Percentiles rank a stretch among this genome's conserved stretches.
Conservation (phyloP, 2,888 invertebrate genomes). For the Agrenia bidenticulata region DNA sequence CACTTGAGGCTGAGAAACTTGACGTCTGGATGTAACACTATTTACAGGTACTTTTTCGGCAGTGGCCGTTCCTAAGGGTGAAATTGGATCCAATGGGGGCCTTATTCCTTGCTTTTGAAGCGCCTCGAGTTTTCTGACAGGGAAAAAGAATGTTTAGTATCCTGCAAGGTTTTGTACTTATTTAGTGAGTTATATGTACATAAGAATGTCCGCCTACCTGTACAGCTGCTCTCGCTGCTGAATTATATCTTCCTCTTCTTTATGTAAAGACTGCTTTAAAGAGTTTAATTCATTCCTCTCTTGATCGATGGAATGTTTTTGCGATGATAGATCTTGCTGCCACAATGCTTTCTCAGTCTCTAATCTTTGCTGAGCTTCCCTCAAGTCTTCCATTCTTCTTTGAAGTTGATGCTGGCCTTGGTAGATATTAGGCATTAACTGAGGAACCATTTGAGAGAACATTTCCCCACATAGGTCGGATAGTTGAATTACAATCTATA, state of each 20-base stretch:
- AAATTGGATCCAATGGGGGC: constrained; percentile 48
- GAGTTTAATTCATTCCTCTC: constrained; percentile 42
- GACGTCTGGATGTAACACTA: constrained; percentile 56
- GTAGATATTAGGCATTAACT: constrained; percentile 47
- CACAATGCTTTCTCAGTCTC: constrained; percentile 52
- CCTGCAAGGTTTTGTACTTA: background rate
- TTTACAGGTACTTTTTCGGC: constrained; percentile 36
- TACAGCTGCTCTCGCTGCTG: constrained; percentile 90
- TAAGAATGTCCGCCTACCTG: constrained; percentile 56
- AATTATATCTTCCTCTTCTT: constrained; percentile 80
- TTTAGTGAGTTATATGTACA: background rate
- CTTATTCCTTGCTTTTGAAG: constrained; percentile 71
- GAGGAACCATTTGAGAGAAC: constrained; percentile 51
- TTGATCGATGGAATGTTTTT: constrained; percentile 46
- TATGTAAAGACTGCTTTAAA: constrained; percentile 65
- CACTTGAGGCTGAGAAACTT: constrained; percentile 28
- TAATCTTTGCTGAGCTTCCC: constrained; percentile 51
- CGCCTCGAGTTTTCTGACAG: constrained; percentile 70
- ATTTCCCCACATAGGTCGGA: constrained; percentile 52
- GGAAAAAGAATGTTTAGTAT: background rate
- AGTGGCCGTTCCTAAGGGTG: constrained; percentile 56
- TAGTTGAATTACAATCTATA: constrained; percentile 50
- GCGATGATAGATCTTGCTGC: constrained; percentile 45
- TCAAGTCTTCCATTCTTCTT: constrained; percentile 51
- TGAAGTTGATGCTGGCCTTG: constrained; percentile 50